Evolutionary conservation across 2,113 vertebrate genomes (phyloP).

Genomic region (Zosterops lateralis): DNA sequence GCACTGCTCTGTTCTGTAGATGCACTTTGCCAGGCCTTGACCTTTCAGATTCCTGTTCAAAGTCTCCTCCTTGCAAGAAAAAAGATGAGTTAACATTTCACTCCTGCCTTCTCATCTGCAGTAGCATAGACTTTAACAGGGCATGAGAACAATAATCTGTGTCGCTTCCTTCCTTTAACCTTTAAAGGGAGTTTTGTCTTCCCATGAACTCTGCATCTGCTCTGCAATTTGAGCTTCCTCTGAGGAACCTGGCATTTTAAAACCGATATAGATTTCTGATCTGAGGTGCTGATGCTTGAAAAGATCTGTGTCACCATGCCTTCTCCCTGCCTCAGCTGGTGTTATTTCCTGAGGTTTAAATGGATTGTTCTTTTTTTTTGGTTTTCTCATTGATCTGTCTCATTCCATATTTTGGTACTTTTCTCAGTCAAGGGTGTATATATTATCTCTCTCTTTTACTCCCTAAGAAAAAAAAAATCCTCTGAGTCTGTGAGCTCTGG

Average conservation of each 20-base stretch:
- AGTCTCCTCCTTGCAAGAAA: neutral
- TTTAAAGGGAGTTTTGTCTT: slow-evolving; percentile 11
- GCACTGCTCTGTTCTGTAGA: neutral
- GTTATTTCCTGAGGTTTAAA: neutral
- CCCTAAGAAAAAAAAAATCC: neutral
- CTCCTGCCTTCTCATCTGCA: neutral
- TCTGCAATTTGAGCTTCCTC: neutral
- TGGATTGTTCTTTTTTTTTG: neutral
- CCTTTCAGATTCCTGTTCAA: neutral
- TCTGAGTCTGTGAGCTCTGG: neutral
- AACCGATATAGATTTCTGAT: neutral
- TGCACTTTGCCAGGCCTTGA: neutral
- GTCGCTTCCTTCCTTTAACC: neutral
- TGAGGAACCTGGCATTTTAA: neutral
- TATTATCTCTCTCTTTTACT: neutral
- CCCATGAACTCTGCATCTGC: neutral
- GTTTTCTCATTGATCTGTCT: neutral
- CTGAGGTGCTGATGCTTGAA: neutral
- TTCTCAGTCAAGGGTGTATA: neutral
- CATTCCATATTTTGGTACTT: neutral
- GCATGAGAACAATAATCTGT: neutral
- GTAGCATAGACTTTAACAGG: neutral
- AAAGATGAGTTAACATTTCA: neutral
- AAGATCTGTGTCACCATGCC: neutral
- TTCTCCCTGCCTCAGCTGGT: neutral